Conservation (phyloP, 2,113 vertebrate genomes). For the Diadophis punctatus region DNA sequence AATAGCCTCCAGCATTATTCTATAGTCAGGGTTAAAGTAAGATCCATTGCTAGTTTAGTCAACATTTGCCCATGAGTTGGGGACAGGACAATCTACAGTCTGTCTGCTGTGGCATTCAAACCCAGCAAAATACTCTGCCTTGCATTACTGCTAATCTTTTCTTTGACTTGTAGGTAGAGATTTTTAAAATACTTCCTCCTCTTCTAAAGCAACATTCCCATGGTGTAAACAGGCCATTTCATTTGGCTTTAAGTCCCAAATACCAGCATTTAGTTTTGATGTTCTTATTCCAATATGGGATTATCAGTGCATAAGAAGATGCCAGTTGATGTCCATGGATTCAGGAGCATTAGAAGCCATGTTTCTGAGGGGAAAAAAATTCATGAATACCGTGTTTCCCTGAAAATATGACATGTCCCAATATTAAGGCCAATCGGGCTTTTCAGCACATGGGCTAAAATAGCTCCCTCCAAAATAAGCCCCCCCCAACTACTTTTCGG, state of each 20-base stretch:
- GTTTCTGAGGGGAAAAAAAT: no score
- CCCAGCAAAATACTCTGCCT: neutral
- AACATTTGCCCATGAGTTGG: neutral
- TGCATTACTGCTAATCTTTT: neutral
- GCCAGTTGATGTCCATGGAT: rapidly evolving
- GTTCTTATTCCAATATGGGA: neutral
- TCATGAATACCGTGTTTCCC: no score
- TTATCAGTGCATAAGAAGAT: neutral
- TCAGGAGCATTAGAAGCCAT: neutral
- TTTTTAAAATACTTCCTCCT: constrained; percentile 17
- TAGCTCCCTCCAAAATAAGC: no score
- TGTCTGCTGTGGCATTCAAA: neutral
- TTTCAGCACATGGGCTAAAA: no score
- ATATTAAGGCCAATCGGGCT: no score
- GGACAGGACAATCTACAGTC: neutral
- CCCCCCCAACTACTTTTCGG: no score
- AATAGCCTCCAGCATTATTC: neutral
- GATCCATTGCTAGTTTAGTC: neutral
- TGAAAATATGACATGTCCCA: no score
- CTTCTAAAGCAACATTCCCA: constrained; percentile 48
- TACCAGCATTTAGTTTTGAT: constrained; percentile 1
- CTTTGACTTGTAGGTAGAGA: neutral
- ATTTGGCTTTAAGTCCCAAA: constrained; percentile 9
- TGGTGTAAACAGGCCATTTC: neutral
- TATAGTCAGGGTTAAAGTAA: neutral